Evolutionary conservation across 2,113 vertebrate genomes (phyloP), one percentile per base, ranked within the genome.

Genomic region (Indicator indicator): DNA sequence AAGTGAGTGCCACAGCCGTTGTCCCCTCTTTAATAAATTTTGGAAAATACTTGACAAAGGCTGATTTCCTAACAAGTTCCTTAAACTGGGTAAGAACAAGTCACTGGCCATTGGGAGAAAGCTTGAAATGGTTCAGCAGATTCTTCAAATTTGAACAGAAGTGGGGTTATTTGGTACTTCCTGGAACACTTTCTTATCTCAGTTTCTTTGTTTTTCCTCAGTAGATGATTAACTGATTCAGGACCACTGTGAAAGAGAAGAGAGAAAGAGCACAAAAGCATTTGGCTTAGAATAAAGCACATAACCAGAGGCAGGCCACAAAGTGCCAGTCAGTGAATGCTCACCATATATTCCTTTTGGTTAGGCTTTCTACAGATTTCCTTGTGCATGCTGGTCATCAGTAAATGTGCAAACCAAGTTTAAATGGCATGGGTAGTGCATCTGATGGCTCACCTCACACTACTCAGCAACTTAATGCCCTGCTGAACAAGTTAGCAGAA

Each of bases 391-490:
- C n/a, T 32, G 16, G 24, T 18, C 28, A 12, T 7, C 48, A n/a
- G 71, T 28, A 54, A 19, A 8, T 0, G 13, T 8, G 58, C 62
- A 74, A 44, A n/a, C 30, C 2, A 1, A 67, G 12, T 14, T 23
- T 42, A 64, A 36, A 15, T 7, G 33, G 38, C 73, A 65, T 0
- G 0, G 1, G 14, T 5, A 33, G 15, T 5, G 11, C 8, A 46
- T 11, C 42, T 36, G 36, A 42, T 2, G 1, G 11, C 7, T 63
- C 62, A 36, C 42, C 2, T 42, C 42, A 42, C 5, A 12, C 48
- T 50, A 13, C 5, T 58, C 32, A 55, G 71, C n/a, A 59, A 62
- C 54, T 30, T 19, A 87, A 30, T 26, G 71, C 67, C 15, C 24
- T 26, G 23, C 15, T 56, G 13, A 59, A 48, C 27, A 27, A 3